Conservation (phyloP, 1,140 invertebrate species). For the Heliconius congener region DNA sequence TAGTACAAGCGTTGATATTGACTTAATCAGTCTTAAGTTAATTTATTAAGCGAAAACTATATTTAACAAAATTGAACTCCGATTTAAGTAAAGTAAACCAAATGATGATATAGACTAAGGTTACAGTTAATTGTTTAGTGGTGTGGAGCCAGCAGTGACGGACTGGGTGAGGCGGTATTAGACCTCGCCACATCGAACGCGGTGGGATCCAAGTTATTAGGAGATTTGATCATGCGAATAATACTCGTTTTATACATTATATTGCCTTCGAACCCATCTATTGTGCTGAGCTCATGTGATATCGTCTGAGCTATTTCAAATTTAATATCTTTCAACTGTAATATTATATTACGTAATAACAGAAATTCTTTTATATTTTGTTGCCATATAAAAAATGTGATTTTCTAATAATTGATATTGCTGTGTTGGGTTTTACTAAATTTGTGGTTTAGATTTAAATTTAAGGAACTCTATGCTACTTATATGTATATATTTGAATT, state of each 20-base stretch:
- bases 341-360: slow-evolving; percentile 40
- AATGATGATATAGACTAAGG: slow-evolving; percentile 29
- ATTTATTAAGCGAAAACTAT: not conserved
- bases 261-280: slow-evolving; percentile 56
- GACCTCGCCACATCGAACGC: slow-evolving; percentile 74
- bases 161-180: slow-evolving; percentile 60
- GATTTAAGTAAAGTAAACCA: not conserved
- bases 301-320: slow-evolving; percentile 58
- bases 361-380: slow-evolving; percentile 27
- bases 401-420: not conserved
- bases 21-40: not conserved
- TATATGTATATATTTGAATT: too few species aligned
- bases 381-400: not conserved
- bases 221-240: slow-evolving; percentile 77
- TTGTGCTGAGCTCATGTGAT: slow-evolving; percentile 56
- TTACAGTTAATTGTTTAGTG: slow-evolving; percentile 53
- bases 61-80: not conserved
- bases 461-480: not conserved
- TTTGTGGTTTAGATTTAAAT: not conserved
- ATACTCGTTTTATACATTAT: slow-evolving; percentile 76
- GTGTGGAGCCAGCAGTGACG: slow-evolving; percentile 55
- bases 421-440: not conserved
- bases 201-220: slow-evolving; percentile 79
- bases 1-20: not conserved
- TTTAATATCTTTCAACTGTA: slow-evolving; percentile 56